Evolutionary conservation across 2,888 invertebrate species (phyloP).

Genomic region (Eupithecia inturbata): DNA sequence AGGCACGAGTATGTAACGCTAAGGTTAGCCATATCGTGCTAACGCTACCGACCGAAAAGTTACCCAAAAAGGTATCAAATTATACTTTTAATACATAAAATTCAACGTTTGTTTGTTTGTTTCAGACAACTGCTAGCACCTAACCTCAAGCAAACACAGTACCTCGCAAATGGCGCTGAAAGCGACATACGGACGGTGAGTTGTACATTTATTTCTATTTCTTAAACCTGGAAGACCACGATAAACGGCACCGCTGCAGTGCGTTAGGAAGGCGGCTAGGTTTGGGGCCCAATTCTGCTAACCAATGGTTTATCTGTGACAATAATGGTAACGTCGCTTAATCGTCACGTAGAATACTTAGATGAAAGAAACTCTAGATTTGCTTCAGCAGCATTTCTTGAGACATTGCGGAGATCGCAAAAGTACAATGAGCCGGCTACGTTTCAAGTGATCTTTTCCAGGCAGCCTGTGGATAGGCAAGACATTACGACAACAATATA

Average conservation of each 20-base stretch:
- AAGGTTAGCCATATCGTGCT: neutral
- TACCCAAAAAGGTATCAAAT: neutral
- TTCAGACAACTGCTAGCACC: slow-evolving; percentile 96
- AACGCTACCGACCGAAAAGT: neutral
- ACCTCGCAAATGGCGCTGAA: slow-evolving; percentile 92
- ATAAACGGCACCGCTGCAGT: neutral
- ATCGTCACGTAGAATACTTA: no score
- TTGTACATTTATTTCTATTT: slow-evolving; percentile 23
- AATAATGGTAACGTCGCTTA: no score
- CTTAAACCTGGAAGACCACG: neutral
- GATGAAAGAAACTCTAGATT: no score
- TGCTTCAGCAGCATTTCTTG: no score
- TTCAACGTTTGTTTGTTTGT: slow-evolving; percentile 26
- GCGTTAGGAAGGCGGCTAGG: neutral
- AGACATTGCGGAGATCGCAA: no score
- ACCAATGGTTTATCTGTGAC: no score
- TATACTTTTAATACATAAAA: neutral
- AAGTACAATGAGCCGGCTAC: no score
- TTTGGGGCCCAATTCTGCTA: no score
- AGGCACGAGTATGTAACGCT: neutral
- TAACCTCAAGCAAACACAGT: slow-evolving; percentile 95
- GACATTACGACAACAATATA: neutral
- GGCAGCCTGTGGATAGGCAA: neutral
- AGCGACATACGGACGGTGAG: slow-evolving; percentile 92
- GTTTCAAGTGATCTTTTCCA: no score